Base-by-base conservation (phyloP, 2,113 vertebrate genomes). In the Forbesichthys papilliferus region DNA sequence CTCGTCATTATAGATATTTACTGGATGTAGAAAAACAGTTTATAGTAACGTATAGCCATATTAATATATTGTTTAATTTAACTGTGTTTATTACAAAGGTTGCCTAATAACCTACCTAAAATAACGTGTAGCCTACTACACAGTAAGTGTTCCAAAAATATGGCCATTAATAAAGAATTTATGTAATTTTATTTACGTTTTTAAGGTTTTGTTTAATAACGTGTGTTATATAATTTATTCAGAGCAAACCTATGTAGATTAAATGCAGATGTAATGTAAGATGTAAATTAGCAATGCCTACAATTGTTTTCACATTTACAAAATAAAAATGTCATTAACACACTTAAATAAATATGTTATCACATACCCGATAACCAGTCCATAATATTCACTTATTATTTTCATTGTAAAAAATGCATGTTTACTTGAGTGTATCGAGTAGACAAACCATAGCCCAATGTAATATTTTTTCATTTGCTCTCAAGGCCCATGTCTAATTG, bases 401-500 rank as follows among this genome's bases (percentile, higher is more conserved):
- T 65, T 36, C 8, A 20, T 51, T 51, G 16, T 64, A n/a, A 11
- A 18, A 11, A 12, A 12, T n/a, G n/a, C 42, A 61, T 58, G 5
- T 46, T 61, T 81, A 16, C 53, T 73, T 62, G 48, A 5, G 59
- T 53, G 71, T 52, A 61, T 56, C 67, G 76, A 75, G 74, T 78
- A 77, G 84, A 87, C 74, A 88, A 81, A 84, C 73, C 16, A 75
- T 74, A 47, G 61, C 54, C 48, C 66, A 53, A 60, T 67, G 49
- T 66, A 67, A 10, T 56, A 10, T 60, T 42, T 47, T 33, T 68
- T 76, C 74, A 70, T 84, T 61, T 79, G 60, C 77, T 77, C 72
- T 74, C 9, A 62, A 82, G 84, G 86, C 84, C 87, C 78, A 42
- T 77, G 81, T 85, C 87, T 92, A 90, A 91, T 91, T 90, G 84